Percentiles rank a stretch among this genome's conserved stretches.
Conservation (phyloP, 1,140 invertebrate species). For the Chymomyza costata region DNA sequence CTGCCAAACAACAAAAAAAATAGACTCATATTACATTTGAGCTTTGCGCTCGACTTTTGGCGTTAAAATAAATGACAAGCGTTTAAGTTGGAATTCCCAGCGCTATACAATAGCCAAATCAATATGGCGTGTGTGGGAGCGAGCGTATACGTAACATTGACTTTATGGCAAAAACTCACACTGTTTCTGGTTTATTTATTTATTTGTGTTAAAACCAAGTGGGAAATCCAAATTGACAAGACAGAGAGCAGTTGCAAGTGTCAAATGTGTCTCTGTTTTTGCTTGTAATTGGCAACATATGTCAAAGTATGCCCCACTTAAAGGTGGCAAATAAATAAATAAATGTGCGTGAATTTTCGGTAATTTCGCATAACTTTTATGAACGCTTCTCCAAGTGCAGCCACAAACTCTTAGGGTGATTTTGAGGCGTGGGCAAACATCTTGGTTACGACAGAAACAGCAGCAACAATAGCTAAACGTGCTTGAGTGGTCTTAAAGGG, state of each 20-base stretch:
- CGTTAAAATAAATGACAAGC: constrained; percentile 48
- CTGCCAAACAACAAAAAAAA: constrained; percentile 5
- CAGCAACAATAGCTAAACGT: constrained; percentile 14
- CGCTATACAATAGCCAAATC: constrained; percentile 23
- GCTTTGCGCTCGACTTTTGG: constrained; percentile 39
- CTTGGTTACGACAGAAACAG: too few species aligned
- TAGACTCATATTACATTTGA: constrained; percentile 28
- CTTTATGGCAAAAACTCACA: too few species aligned
- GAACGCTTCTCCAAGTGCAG: neutral
- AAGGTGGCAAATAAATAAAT: constrained; percentile 25
- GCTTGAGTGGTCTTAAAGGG: constrained; percentile 18
- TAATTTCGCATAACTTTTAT: constrained; percentile 2
- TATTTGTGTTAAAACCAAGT: too few species aligned
- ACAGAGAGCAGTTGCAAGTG: too few species aligned
- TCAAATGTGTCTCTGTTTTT: neutral
- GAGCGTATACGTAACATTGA: neutral
- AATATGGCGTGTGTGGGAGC: constrained; percentile 23
- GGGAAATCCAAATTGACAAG: too few species aligned
- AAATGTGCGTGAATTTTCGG: constrained; percentile 18
- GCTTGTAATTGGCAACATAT: constrained; percentile 40
- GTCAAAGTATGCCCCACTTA: constrained; percentile 28
- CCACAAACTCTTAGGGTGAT: constrained; percentile 6
- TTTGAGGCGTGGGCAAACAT: constrained; percentile 14
- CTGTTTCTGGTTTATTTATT: neutral
- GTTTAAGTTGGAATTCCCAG: constrained; percentile 44